These are phyloP conservation scores for Chelonus insularis DNA, from an alignment of 1,140 invertebrate species.

Conservation along the genomic window DNA sequence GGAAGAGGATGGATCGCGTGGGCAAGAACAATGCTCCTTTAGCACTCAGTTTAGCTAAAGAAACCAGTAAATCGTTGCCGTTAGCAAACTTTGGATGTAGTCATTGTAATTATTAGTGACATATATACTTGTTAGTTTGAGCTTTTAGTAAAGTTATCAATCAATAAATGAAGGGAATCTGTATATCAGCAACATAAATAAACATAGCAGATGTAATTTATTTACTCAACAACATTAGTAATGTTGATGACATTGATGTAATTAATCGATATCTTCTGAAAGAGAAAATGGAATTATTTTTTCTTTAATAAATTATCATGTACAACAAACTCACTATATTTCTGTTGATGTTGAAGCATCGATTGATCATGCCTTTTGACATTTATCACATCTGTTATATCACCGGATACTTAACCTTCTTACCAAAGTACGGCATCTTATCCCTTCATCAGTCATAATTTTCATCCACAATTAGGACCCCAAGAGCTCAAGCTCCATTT, in stretches of 20 bases:
- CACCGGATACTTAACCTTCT: neutral
- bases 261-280: too few species aligned
- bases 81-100: neutral
- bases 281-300: too few species aligned
- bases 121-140: neutral
- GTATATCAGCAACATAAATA: too few species aligned
- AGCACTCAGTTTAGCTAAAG: neutral
- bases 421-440: neutral
- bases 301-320: too few species aligned
- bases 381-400: constrained; percentile 6
- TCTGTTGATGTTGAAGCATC: too few species aligned
- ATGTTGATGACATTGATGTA: too few species aligned
- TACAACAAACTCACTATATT: too few species aligned
- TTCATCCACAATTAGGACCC: constrained; percentile 5
- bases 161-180: too few species aligned
- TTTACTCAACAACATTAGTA: too few species aligned
- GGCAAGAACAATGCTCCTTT: constrained; percentile 23
- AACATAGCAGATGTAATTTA: too few species aligned
- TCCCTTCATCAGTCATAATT: neutral
- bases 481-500: neutral
- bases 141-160: neutral
- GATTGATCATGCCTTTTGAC: neutral
- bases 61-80: constrained; percentile 12
- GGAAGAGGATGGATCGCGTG: constrained; percentile 13
- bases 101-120: constrained; percentile 9